These are phyloP conservation scores for Blennius ocellaris DNA, from an alignment of 2,113 vertebrate species.

Conservation along the genomic window DNA sequence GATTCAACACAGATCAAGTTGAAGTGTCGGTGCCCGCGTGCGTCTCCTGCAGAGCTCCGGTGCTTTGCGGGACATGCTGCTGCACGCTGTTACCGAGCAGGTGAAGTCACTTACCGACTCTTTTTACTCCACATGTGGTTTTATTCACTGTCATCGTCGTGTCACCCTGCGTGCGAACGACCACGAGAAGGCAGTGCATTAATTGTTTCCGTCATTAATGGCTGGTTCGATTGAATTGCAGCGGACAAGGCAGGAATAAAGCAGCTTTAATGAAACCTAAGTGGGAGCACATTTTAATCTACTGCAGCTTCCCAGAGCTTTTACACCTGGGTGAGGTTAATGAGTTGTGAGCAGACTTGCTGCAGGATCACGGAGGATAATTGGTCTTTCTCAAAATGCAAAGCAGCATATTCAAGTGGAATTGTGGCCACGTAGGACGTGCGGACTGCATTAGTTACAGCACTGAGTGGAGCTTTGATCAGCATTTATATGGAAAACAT, in stretches of 20 bases:
- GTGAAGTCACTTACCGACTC: neutral
- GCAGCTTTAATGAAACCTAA: constrained; percentile 15
- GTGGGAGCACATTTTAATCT: constrained; percentile 18
- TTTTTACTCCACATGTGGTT: neutral
- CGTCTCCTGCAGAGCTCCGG: neutral
- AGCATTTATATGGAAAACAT: neutral
- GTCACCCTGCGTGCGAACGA: neutral
- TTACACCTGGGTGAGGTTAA: constrained; percentile 36
- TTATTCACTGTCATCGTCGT: neutral
- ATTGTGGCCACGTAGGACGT: neutral
- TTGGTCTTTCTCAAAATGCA: constrained; percentile 25
- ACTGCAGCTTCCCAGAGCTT: constrained; percentile 1
- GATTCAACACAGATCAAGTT: neutral
- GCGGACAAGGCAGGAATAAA: constrained; percentile 14
- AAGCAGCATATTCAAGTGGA: constrained; percentile 5
- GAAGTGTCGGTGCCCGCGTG: neutral
- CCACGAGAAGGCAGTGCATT: neutral
- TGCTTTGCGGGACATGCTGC: constrained; percentile 9
- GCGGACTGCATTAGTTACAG: neutral
- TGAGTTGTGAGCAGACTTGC: constrained; percentile 22
- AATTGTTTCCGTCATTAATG: neutral
- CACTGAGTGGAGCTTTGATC: constrained; percentile 8
- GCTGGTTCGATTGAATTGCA: constrained; percentile 28
- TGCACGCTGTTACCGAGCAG: neutral
- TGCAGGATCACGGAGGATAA: constrained; percentile 22